Conservation (phyloP, 2,888 invertebrate genomes). For the Tachina grossa region DNA sequence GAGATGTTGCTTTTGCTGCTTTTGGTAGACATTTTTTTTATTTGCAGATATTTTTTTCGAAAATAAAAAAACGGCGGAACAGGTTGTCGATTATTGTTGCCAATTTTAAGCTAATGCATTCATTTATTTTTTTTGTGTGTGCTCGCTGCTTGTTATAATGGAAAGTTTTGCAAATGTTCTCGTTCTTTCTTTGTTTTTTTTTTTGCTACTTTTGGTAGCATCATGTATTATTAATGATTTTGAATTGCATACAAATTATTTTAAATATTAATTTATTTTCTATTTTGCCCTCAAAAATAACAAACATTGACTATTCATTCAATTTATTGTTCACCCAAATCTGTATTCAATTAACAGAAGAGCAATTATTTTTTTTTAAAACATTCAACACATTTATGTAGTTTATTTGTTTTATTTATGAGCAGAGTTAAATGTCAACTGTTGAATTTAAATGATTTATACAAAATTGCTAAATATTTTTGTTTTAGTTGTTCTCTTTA, state of each 20-base stretch:
- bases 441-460: background rate
- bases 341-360: conserved; percentile 5
- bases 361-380: conserved; percentile 3
- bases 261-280: conserved; percentile 51
- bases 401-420: too few relatives aligned
- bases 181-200: conserved; percentile 19
- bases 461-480: too few relatives aligned
- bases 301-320: background rate
- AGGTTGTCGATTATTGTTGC: conserved; percentile 64
- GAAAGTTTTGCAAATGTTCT: conserved; percentile 61
- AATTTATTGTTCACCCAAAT: conserved; percentile 3
- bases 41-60: conserved; percentile 16
- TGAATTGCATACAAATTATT: conserved; percentile 63
- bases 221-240: conserved; percentile 64
- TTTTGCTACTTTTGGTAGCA: conserved; percentile 42
- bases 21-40: conserved; percentile 36
- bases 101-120: too few relatives aligned
- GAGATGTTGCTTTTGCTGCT: conserved; percentile 35
- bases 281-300: conserved; percentile 38
- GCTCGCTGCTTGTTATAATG: conserved; percentile 49
- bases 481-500: too few relatives aligned
- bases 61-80: conserved; percentile 28
- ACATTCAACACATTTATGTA: too few relatives aligned
- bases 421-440: background rate
- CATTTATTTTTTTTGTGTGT: background rate